phyloP scores from a whole-genome alignment of 2,888 invertebrate genomes.

The Girardia tigrina region DNA sequence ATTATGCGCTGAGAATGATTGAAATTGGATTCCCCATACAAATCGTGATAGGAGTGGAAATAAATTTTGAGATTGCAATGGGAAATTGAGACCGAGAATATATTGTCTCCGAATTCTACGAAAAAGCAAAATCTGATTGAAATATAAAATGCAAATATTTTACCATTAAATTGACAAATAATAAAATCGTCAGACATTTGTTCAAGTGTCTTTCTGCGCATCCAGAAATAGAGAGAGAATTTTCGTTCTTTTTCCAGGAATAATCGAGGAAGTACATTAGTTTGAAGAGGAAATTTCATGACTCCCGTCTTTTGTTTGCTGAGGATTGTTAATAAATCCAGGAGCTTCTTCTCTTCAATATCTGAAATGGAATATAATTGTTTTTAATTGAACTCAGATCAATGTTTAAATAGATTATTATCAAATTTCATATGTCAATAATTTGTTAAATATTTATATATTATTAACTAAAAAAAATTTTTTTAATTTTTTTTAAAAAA shows the following conservation, averaged over 20 bases:
- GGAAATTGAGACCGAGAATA: not conserved
- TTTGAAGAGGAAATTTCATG: not conserved
- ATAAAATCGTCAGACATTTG: not conserved
- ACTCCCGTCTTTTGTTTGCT: constrained; percentile 11
- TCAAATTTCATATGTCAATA: too few species aligned
- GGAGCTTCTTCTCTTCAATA: not conserved
- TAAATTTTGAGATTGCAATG: not conserved
- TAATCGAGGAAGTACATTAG: not conserved
- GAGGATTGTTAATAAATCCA: not conserved
- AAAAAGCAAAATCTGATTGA: not conserved
- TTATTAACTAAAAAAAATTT: not conserved
- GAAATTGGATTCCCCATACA: not conserved
- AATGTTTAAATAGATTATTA: too few species aligned
- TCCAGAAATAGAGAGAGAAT: not conserved
- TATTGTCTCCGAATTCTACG: not conserved
- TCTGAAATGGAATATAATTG: not conserved
- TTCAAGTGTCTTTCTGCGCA: not conserved
- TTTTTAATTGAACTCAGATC: too few species aligned
- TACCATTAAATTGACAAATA: not conserved
- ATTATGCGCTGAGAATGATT: not conserved
- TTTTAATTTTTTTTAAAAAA: not conserved
- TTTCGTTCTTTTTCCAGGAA: not conserved
- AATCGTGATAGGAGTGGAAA: not conserved
- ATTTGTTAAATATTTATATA: not conserved
- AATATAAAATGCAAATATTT: not conserved